Conservation (phyloP, 2,797 vertebrate genomes). For the Mormyrus hasselquistii region DNA sequence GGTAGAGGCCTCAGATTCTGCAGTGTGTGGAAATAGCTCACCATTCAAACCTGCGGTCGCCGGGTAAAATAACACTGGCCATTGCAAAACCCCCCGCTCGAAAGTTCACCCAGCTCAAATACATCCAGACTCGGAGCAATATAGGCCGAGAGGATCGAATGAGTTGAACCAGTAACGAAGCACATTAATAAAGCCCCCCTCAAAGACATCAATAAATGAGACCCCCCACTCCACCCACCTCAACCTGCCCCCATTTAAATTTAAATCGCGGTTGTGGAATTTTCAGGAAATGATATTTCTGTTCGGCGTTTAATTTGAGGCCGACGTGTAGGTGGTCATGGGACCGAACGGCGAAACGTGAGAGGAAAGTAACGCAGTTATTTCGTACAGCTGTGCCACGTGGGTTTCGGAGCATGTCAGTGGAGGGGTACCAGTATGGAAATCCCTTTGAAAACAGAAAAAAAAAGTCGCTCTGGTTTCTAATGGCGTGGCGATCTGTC, state of each 20-base stretch:
- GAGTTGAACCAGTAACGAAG: slow-evolving; percentile 36
- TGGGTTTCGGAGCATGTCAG: slow-evolving; percentile 42
- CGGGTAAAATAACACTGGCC: slow-evolving; percentile 55
- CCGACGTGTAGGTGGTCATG: slow-evolving; percentile 57
- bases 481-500: slow-evolving; percentile 52
- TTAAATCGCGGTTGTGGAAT: slow-evolving; percentile 54
- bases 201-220: slow-evolving; percentile 53
- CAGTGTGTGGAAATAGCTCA: slow-evolving; percentile 67
- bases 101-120: slow-evolving; percentile 43
- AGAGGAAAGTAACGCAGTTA: slow-evolving; percentile 46
- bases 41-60: slow-evolving; percentile 55
- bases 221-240: slow-evolving; percentile 28
- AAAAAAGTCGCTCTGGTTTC: slow-evolving; percentile 44
- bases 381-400: slow-evolving; percentile 54
- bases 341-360: slow-evolving; percentile 50
- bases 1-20: slow-evolving; percentile 54
- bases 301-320: slow-evolving; percentile 49
- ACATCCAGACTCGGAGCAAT: slow-evolving; percentile 48
- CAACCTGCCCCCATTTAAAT: slow-evolving; percentile 43
- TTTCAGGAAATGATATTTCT: slow-evolving; percentile 49
- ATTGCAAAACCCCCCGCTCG: slow-evolving; percentile 42
- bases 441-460: slow-evolving; percentile 43
- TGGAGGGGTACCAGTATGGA: slow-evolving; percentile 38
- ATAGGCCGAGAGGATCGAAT: slow-evolving; percentile 49
- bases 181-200: slow-evolving; percentile 46